Base-by-base conservation (phyloP, 1,140 invertebrate species). In the Phthorimaea operculella region DNA sequence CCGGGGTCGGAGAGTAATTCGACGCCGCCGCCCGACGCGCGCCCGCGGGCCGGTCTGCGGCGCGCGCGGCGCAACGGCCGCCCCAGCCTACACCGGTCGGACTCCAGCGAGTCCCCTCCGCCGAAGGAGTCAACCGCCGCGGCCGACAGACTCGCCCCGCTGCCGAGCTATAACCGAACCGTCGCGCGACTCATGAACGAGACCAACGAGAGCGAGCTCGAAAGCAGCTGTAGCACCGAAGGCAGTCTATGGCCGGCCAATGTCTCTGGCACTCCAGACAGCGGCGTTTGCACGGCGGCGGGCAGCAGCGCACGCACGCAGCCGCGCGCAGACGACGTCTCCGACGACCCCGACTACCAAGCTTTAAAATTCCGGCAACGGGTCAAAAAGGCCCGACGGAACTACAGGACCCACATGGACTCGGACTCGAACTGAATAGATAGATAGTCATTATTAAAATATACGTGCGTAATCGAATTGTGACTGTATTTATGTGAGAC, bases 371-470 rank as follows among this genome's bases (percentile, higher is more conserved):
- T 88, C 52, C 75, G 83, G 34, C 87, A 87, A 57, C 72, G 87
- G 15, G 80, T 87, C 2, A 88, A 87, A 71, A 87, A 87, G 62
- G 84, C 86, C 18, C 70, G 86, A 1, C 71, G 87, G 12, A 88
- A 88, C 63, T 86, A 88, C 64, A 80, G 87, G 63, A 87, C 79
- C 66, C 84, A 87, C 56, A 82, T 88, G 60, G 88, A 89, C 52
- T 89, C 88, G 0, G 88, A 89, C 70, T 88, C 88, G 4, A 88
- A 88, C 66, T 89, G 72, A 79, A 60, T 52, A 57, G 59, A 59
- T 59, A 64, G 42, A 57, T 62, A 59, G 44, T 52, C 54, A 47
- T 42, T 60, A 45, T 12, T n/a, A 52, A 63, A 60, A 52, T 59
- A 55, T 61, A 57, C 61, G 21, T 60, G 36, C 34, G 48, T 54